Percentiles rank a stretch among this genome's conserved stretches.
These are phyloP conservation scores for Orussus abietinus DNA, from an alignment of 1,140 invertebrate genomes.

Conservation along the genomic window DNA sequence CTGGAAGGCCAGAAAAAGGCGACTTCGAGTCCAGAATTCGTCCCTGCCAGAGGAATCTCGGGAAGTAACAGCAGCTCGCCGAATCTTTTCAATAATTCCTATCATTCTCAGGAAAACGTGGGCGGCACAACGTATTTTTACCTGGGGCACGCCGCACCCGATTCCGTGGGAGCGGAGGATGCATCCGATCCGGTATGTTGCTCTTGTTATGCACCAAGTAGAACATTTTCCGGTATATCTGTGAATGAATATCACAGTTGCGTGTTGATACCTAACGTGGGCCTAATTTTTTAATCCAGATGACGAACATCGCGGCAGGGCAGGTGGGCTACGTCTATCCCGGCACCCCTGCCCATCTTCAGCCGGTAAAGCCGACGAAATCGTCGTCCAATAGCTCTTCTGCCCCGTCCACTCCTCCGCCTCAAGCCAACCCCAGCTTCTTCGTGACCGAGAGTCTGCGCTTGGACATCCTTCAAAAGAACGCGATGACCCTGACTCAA, in stretches of 20 bases:
- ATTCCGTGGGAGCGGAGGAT: slow-evolving; percentile 38
- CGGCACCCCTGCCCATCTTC: slow-evolving; percentile 63
- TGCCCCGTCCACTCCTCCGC: slow-evolving; percentile 54
- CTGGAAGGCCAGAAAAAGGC: slow-evolving; percentile 56
- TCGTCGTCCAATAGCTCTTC: slow-evolving; percentile 44
- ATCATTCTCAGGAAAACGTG: slow-evolving; percentile 75
- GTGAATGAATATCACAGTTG: no score
- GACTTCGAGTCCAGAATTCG: slow-evolving; percentile 50
- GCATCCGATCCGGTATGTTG: slow-evolving; percentile 34
- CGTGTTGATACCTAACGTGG: no score
- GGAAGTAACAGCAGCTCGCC: slow-evolving; percentile 46
- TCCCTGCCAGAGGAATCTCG: slow-evolving; percentile 38
- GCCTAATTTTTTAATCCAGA: slow-evolving; percentile 26
- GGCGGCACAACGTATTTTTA: slow-evolving; percentile 94
- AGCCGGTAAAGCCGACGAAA: slow-evolving; percentile 48
- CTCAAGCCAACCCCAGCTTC: slow-evolving; percentile 52
- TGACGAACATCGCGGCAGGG: slow-evolving; percentile 30
- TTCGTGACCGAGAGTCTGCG: slow-evolving; percentile 75
- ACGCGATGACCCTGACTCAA: slow-evolving; percentile 68
- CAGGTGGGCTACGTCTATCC: slow-evolving; percentile 59
- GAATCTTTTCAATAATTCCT: slow-evolving; percentile 48
- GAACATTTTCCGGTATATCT: no score
- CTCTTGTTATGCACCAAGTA: no score
- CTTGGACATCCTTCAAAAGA: slow-evolving; percentile 71
- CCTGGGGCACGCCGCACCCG: slow-evolving; percentile 50